Percentiles rank a stretch among this genome's conserved stretches.
phyloP scores from a whole-genome alignment of 2,888 invertebrate genomes.

The Isoperla grammatica region DNA sequence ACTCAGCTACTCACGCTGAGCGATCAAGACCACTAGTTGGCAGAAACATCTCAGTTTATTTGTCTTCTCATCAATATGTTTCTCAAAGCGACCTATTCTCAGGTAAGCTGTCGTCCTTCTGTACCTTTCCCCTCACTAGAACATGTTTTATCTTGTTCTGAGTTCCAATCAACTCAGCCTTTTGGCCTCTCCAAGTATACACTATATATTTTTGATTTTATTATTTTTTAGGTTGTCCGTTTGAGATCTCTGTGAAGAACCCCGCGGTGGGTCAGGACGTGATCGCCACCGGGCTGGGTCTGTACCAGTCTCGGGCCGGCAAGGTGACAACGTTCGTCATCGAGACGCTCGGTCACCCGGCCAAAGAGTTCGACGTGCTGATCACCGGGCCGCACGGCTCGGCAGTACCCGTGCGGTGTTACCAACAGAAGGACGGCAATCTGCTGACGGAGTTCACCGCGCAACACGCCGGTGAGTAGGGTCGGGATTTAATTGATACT shows the following conservation, averaged over 20 bases:
- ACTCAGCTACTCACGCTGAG: no score
- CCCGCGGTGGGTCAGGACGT: conserved; percentile 69
- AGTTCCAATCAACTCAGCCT: no score
- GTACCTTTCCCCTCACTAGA: no score
- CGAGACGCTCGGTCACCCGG: conserved; percentile 77
- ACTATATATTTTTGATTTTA: no score
- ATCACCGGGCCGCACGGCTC: conserved; percentile 74
- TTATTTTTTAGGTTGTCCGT: conserved; percentile 51
- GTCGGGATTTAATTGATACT: no score
- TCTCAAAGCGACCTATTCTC: no score
- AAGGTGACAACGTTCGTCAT: conserved; percentile 83
- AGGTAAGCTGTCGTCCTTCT: no score
- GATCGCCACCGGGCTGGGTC: conserved; percentile 70
- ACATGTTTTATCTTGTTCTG: no score
- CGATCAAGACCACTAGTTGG: no score
- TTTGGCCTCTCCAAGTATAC: no score
- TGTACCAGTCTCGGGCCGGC: conserved; percentile 79
- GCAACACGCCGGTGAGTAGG: conserved; percentile 58
- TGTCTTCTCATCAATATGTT: no score
- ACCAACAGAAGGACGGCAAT: conserved; percentile 93
- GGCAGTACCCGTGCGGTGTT: conserved; percentile 85
- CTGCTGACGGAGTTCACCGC: conserved; percentile 91
- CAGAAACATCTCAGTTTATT: no score
- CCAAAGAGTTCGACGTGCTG: conserved; percentile 86
- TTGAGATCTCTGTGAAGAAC: conserved; percentile 53